Percentiles rank a stretch among this genome's conserved stretches.
These are phyloP conservation scores for Sciurus niger DNA, from an alignment of 2,113 vertebrate genomes.

Conservation along the genomic window DNA sequence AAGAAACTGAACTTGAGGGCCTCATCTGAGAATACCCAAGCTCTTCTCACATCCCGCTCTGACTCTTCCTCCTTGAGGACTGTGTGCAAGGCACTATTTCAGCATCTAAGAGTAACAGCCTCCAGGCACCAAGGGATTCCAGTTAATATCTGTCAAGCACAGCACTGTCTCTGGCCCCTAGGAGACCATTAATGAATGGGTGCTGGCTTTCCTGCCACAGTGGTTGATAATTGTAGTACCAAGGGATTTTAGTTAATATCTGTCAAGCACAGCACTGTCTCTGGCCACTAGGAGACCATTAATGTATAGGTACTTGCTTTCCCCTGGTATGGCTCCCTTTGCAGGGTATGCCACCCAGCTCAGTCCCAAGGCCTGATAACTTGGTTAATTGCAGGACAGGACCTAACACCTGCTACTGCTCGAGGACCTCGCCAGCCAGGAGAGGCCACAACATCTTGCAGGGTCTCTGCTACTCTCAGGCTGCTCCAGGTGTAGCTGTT, in stretches of 20 bases:
- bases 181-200: neutral
- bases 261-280: too few species aligned
- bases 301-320: neutral
- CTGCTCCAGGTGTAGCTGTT: constrained; percentile 49
- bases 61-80: neutral
- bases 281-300: too few species aligned
- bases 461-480: neutral
- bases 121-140: neutral
- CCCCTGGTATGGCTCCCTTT: constrained; percentile 5
- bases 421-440: constrained; percentile 1
- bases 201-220: neutral
- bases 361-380: neutral
- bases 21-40: too few species aligned
- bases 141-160: neutral
- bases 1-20: too few species aligned
- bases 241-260: too few species aligned
- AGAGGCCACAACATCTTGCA: neutral
- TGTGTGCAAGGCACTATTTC: neutral
- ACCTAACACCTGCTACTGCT: constrained; percentile 29
- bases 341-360: neutral
- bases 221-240: neutral
- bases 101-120: neutral
- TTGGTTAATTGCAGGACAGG: constrained; percentile 14
- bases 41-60: neutral
- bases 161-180: neutral